A percentile compares a stretch with the other conserved stretches of the same genome.
Conservation (phyloP, 2,888 invertebrate species). For the Microctonus hyperodae region DNA sequence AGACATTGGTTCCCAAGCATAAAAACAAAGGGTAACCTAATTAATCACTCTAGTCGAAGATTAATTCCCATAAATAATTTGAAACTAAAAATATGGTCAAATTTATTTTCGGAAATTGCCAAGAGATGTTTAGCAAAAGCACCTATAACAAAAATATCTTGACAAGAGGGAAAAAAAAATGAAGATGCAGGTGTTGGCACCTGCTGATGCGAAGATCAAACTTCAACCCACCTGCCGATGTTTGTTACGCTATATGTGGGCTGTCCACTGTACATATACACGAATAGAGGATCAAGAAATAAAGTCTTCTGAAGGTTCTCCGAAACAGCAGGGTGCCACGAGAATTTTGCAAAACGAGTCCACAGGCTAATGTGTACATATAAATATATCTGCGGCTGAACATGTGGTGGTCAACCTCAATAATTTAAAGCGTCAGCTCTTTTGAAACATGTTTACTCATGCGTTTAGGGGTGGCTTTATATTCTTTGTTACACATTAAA, state of each 20-base stretch:
- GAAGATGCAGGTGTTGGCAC: slow-evolving; percentile 30
- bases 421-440: neutral
- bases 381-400: neutral
- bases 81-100: neutral
- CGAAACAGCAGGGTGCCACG: slow-evolving; percentile 1
- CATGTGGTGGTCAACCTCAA: neutral
- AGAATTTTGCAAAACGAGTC: slow-evolving; percentile 10
- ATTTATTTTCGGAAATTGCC: neutral
- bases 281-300: neutral
- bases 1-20: neutral
- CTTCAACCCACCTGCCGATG: slow-evolving; percentile 4
- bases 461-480: neutral
- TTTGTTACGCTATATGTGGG: neutral
- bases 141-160: neutral
- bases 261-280: neutral
- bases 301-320: neutral
- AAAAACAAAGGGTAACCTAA: neutral
- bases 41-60: slow-evolving; percentile 1
- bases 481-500: neutral
- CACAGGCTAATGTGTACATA: neutral
- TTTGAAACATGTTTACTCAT: neutral
- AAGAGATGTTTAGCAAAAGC: neutral
- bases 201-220: slow-evolving; percentile 22
- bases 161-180: neutral
- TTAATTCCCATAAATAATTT: neutral